These are phyloP conservation scores for Eclectus roratus DNA, from an alignment of 2,113 vertebrate species.

Conservation along the genomic window DNA sequence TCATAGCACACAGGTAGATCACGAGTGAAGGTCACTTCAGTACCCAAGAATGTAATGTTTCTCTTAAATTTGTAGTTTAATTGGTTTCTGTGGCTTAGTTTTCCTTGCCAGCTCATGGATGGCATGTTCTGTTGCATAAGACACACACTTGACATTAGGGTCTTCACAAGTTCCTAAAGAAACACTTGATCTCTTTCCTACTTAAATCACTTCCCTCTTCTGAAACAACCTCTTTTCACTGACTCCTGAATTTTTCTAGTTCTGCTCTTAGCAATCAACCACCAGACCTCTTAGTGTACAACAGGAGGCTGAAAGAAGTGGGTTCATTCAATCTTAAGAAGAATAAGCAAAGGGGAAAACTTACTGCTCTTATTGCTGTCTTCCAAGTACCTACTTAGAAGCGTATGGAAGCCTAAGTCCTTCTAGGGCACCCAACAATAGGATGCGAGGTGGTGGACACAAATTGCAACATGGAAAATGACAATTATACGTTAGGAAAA, in stretches of 20 bases:
- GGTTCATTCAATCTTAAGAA: fast-evolving
- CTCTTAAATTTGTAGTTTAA: background rate
- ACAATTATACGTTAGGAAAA: background rate
- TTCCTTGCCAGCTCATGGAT: background rate
- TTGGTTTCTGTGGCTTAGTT: background rate
- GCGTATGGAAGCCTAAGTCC: background rate
- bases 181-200: background rate
- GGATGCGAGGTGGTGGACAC: background rate
- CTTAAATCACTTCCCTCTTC: background rate
- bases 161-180: background rate
- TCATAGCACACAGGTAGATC: background rate
- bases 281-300: background rate
- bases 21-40: background rate
- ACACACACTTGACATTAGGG: background rate
- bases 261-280: background rate
- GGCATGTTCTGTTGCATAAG: background rate
- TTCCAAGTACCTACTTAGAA: background rate
- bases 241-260: background rate
- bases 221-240: background rate
- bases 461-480: background rate
- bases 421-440: background rate
- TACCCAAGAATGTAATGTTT: background rate
- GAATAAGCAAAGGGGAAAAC: background rate
- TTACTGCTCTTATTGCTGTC: background rate
- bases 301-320: background rate